Base-by-base conservation (phyloP, 2,113 vertebrate genomes). In the Seriola rivoliana region DNA sequence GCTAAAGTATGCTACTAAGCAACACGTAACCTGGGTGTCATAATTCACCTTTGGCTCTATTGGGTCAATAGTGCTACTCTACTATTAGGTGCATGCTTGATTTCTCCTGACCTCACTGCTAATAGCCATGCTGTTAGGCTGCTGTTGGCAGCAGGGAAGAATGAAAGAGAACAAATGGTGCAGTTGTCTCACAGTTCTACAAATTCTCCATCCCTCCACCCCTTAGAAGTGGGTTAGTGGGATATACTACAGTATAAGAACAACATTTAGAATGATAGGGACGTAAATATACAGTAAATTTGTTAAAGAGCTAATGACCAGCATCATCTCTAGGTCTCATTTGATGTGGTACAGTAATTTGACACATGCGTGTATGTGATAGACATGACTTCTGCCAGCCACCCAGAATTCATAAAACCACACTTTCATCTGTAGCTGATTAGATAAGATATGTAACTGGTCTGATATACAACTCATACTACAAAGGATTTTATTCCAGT, bases 51-150 rank as follows among this genome's bases (percentile, higher is more conserved):
- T 64, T 54, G 42, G 48, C 52, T 71, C 34, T 55, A 29, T 55
- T n/a, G n/a, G 50, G 54, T 81, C 65, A 85, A 64, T 3, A 60
- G 60, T 79, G 63, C 63, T 77, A 42, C 46, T 71, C 34, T 42
- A 42, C 74, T 85, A 84, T 78, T 83, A 76, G 65, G 34, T 75
- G 44, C 17, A 40, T 87, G 60, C 52, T 69, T 71, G 55, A 72
- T 78, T 86, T 71, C 72, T 67, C 58, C 62, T 75, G 76, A 84
- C 70, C 74, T 71, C n/a, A 75, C 46, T 71, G 32, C 71, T 74
- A 63, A 71, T 71, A 76, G 50, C 65, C 73, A 73, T 44, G 63
- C 74, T 67, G 77, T 82, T 65, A 74, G 50, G 64, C 46, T 75
- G 81, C 34, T 34, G 55, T 46, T 78, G 50, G 57, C 68, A 77